A percentile compares a stretch with the other conserved stretches of the same genome.
Conservation (phyloP, 2,888 invertebrate species). For the Neoitamus cyanurus region DNA sequence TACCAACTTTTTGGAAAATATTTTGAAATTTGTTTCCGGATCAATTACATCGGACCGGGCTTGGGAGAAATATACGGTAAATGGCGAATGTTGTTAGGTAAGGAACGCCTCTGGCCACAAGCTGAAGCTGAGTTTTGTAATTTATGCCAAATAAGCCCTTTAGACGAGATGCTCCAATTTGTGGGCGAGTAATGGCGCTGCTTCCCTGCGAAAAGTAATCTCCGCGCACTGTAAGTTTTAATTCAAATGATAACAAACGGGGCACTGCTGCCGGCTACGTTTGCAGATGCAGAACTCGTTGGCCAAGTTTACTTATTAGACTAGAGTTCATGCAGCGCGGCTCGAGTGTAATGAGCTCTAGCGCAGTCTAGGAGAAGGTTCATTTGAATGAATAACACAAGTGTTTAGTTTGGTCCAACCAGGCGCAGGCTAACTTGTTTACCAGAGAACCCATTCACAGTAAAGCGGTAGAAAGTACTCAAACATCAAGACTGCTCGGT, state of each 20-base stretch:
- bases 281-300: background rate
- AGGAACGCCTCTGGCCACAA: background rate
- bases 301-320: background rate
- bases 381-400: background rate
- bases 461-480: no score
- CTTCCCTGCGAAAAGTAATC: background rate
- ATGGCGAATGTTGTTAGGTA: background rate
- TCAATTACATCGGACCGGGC: background rate
- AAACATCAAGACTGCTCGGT: no score
- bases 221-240: background rate
- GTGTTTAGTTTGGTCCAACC: no score
- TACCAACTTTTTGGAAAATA: background rate
- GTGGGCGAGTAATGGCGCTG: background rate
- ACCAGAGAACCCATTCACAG: no score
- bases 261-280: background rate
- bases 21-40: background rate
- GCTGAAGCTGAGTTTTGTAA: background rate
- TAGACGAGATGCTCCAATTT: background rate
- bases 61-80: background rate
- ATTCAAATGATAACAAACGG: background rate
- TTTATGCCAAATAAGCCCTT: background rate
- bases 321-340: background rate
- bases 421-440: no score
- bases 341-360: background rate
- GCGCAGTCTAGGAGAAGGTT: background rate